A percentile compares a stretch with the other conserved stretches of the same genome.
Evolutionary conservation across 2,888 invertebrate genomes (phyloP).

Genomic region (Lasiommata megera): DNA sequence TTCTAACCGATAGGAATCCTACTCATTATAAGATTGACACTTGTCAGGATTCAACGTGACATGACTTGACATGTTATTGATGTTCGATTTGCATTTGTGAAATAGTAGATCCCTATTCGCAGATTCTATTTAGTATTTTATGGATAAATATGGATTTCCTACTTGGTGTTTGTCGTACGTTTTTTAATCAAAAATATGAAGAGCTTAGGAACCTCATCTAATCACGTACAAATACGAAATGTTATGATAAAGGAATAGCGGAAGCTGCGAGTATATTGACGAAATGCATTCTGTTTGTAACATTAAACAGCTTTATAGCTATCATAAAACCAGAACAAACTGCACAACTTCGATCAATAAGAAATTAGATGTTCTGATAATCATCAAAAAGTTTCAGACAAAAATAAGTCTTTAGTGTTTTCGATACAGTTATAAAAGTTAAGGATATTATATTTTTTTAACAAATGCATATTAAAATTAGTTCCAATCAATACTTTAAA

Average conservation of each 20-base stretch:
- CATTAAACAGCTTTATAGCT: constrained; percentile 41
- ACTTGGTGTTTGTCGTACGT: too few relatives aligned
- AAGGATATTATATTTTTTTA: too few relatives aligned
- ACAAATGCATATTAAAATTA: too few relatives aligned
- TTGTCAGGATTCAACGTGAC: constrained; percentile 3
- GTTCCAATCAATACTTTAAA: too few relatives aligned
- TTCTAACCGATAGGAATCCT: constrained; percentile 1
- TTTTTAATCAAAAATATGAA: too few relatives aligned
- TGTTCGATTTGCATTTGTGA: background rate
- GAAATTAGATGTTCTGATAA: too few relatives aligned
- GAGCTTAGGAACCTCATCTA: background rate
- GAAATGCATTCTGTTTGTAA: constrained; percentile 31
- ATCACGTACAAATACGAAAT: background rate
- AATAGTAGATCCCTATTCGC: too few relatives aligned
- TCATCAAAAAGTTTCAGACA: too few relatives aligned
- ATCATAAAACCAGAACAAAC: constrained; percentile 37
- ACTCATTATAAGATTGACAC: constrained; percentile 1
- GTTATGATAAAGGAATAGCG: constrained; percentile 6
- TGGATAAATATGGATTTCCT: background rate
- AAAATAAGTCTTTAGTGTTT: too few relatives aligned
- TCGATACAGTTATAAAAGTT: too few relatives aligned
- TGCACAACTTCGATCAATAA: constrained; percentile 25
- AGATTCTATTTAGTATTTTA: too few relatives aligned
- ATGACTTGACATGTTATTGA: constrained; percentile 4
- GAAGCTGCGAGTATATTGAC: constrained; percentile 13